These are phyloP conservation scores for Autographa pulchrina DNA, from an alignment of 2,888 invertebrate species.

Conservation along the genomic window DNA sequence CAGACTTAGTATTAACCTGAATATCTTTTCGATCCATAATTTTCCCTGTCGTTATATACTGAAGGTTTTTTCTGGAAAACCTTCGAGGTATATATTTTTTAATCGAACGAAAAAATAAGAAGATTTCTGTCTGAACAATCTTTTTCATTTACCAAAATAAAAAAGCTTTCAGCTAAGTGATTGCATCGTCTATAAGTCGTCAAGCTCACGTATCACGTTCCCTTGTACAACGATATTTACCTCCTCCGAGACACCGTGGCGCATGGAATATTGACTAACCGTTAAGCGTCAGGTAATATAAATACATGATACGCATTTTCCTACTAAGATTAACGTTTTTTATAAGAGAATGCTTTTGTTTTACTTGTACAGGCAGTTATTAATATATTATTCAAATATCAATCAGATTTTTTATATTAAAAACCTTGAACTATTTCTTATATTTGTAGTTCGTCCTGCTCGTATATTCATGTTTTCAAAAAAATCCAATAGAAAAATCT, in stretches of 20 bases:
- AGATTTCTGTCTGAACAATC: background rate
- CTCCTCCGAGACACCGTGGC: background rate
- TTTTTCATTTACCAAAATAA: background rate
- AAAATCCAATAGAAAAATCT: background rate
- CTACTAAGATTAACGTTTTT: background rate
- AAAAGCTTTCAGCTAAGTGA: background rate
- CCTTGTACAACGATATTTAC: conserved; percentile 1
- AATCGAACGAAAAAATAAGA: no score
- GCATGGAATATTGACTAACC: background rate
- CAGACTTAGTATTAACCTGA: no score
- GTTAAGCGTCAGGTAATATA: background rate
- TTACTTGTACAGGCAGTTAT: background rate
- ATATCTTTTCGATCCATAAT: no score
- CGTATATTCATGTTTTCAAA: no score
- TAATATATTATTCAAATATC: no score
- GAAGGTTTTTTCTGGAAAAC: no score
- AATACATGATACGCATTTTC: background rate
- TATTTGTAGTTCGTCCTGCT: no score
- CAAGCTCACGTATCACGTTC: background rate
- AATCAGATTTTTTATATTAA: no score
- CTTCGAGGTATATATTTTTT: no score
- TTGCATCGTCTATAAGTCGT: background rate
- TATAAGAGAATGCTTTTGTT: background rate
- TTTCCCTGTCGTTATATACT: no score
- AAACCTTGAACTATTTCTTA: no score